These are phyloP conservation scores for Sialis lutaria DNA, from an alignment of 2,888 invertebrate species.

Conservation along the genomic window DNA sequence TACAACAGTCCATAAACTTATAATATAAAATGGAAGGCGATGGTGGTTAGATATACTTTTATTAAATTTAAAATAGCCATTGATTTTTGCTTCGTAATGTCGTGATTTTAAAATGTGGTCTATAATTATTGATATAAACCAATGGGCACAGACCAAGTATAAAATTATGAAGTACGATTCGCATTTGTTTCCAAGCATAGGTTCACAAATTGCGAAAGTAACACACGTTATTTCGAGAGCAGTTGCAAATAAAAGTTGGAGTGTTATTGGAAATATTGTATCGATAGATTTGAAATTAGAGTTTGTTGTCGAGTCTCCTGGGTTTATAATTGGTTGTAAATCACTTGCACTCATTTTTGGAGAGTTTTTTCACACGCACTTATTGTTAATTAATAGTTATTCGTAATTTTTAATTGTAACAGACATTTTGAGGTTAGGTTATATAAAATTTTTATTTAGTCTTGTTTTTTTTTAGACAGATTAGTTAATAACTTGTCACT, in stretches of 20 bases:
- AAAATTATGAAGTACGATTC: slow-evolving; percentile 39
- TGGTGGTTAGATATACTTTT: slow-evolving; percentile 38
- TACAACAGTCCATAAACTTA: slow-evolving; percentile 41
- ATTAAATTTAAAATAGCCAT: slow-evolving; percentile 52
- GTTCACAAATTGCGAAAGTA: slow-evolving; percentile 20
- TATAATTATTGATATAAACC: slow-evolving; percentile 35
- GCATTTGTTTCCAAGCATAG: slow-evolving; percentile 27
- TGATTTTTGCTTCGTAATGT: slow-evolving; percentile 40
- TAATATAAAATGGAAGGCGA: slow-evolving; percentile 40
- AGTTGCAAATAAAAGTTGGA: slow-evolving; percentile 19
- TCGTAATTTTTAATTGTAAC: no score
- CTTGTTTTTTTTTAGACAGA: no score
- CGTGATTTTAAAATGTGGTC: slow-evolving; percentile 37
- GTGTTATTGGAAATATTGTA: slow-evolving; percentile 19
- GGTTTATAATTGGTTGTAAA: no score
- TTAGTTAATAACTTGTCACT: no score
- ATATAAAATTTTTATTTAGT: no score
- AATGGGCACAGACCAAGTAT: slow-evolving; percentile 35
- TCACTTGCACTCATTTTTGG: no score
- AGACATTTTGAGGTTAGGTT: no score
- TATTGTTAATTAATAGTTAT: no score
- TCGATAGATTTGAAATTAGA: slow-evolving; percentile 19
- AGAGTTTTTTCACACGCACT: no score
- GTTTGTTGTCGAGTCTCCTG: no score
- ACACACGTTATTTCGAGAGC: slow-evolving; percentile 21